These are phyloP conservation scores for Mionectes macconnelli DNA, from an alignment of 2,113 vertebrate genomes.

Conservation along the genomic window DNA sequence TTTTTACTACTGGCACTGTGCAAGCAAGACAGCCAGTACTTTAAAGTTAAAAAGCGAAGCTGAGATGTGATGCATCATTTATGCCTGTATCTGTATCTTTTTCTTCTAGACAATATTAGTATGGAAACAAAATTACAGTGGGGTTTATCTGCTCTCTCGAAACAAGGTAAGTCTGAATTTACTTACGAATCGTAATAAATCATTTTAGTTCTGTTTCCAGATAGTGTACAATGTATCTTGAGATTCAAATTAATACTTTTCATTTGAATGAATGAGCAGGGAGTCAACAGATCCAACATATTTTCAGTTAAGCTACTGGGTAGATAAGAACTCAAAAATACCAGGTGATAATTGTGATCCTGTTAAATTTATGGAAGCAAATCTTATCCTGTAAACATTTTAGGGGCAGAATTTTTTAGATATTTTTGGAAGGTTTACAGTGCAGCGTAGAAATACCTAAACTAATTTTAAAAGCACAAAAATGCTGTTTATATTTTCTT, in stretches of 20 bases:
- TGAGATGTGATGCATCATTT: neutral
- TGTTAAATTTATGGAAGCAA: neutral
- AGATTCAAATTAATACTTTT: neutral
- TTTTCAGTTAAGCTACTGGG: neutral
- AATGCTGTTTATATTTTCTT: neutral
- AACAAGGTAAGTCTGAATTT: conserved; percentile 69
- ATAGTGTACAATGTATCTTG: accelerated
- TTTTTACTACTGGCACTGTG: neutral
- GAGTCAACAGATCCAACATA: neutral
- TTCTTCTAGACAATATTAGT: conserved; percentile 61
- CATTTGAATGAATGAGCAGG: neutral
- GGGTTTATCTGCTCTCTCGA: conserved; percentile 73
- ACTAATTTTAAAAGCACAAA: neutral
- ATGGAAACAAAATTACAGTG: conserved; percentile 67
- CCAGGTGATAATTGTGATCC: neutral
- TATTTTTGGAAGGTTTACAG: neutral
- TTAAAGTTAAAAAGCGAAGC: neutral
- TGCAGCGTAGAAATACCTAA: neutral
- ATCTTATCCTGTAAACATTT: neutral
- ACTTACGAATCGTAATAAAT: neutral
- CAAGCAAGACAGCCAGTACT: neutral
- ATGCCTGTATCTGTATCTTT: conserved; percentile 3
- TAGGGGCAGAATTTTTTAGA: neutral
- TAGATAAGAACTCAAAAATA: neutral
- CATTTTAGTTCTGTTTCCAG: neutral